phyloP scores from a whole-genome alignment of 2,888 invertebrate species.

The Onchidella celtica region DNA sequence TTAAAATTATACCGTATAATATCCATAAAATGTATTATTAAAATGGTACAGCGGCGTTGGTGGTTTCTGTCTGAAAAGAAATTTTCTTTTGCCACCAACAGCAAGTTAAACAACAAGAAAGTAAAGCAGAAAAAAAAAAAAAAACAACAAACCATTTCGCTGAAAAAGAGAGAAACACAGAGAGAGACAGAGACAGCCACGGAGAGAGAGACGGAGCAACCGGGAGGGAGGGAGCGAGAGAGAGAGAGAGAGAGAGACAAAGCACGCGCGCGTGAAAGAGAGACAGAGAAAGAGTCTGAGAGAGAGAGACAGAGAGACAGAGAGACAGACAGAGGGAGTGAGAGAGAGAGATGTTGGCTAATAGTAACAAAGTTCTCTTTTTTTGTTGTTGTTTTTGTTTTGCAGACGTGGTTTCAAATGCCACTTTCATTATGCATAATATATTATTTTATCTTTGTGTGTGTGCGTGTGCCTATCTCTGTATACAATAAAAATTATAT shows the following conservation, averaged over 20 bases:
- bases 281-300: not conserved
- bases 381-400: too few species aligned
- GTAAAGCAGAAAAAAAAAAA: not conserved
- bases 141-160: too few species aligned
- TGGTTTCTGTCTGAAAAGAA: too few species aligned
- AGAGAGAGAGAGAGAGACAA: not conserved
- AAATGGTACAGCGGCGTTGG: too few species aligned
- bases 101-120: not conserved
- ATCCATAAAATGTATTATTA: too few species aligned
- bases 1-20: too few species aligned
- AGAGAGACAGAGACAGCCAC: not conserved
- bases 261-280: not conserved
- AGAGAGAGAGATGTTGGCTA: not conserved
- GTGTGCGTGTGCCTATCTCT: too few species aligned
- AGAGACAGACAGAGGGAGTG: slow-evolving; percentile 10
- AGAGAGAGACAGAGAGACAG: slow-evolving; percentile 16
- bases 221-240: not conserved
- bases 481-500: too few species aligned
- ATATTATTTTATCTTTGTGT: too few species aligned
- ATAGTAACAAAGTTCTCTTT: not conserved
- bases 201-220: not conserved
- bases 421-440: too few species aligned
- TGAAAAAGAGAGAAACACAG: not conserved
- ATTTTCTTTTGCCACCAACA: too few species aligned
- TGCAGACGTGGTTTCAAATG: too few species aligned